Percentiles rank a stretch among this genome's conserved stretches.
phyloP scores from a whole-genome alignment of 2,888 invertebrate species.

The Xanthia togata region DNA sequence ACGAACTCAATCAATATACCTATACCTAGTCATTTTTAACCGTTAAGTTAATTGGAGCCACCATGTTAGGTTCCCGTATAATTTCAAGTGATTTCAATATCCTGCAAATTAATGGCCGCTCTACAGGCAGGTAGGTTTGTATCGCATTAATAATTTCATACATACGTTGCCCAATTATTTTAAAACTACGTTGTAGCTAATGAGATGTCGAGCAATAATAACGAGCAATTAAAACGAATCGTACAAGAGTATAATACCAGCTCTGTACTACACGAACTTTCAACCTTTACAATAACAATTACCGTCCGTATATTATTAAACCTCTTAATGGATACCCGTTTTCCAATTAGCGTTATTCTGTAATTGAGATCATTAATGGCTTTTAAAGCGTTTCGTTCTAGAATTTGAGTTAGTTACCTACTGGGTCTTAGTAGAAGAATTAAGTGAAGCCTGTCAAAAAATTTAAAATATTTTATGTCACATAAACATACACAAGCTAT shows the following conservation, averaged over 20 bases:
- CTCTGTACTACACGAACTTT: slow-evolving; percentile 51
- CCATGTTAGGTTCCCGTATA: slow-evolving; percentile 56
- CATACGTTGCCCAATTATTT: slow-evolving; percentile 60
- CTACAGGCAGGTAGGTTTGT: slow-evolving; percentile 18
- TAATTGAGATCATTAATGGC: slow-evolving; percentile 62
- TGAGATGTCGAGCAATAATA: slow-evolving; percentile 64
- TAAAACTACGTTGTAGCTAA: slow-evolving; percentile 59
- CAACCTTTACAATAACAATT: slow-evolving; percentile 62
- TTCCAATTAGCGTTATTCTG: slow-evolving; percentile 64
- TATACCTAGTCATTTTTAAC: slow-evolving; percentile 54
- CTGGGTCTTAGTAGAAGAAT: slow-evolving; percentile 32
- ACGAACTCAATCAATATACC: slow-evolving; percentile 54
- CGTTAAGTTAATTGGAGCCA: slow-evolving; percentile 52
- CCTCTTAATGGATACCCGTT: slow-evolving; percentile 60
- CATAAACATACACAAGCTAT: too few relatives aligned
- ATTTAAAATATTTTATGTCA: too few relatives aligned
- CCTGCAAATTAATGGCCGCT: slow-evolving; percentile 46
- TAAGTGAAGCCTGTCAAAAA: slow-evolving; percentile 3
- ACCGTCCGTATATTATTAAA: slow-evolving; percentile 62
- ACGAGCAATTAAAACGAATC: slow-evolving; percentile 66
- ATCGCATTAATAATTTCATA: slow-evolving; percentile 46
- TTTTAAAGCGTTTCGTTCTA: slow-evolving; percentile 55
- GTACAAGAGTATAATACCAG: slow-evolving; percentile 52
- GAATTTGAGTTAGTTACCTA: slow-evolving; percentile 50
- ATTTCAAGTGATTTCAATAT: slow-evolving; percentile 61